These are phyloP conservation scores for Cyclophora punctaria DNA, from an alignment of 2,888 invertebrate genomes.

Conservation along the genomic window DNA sequence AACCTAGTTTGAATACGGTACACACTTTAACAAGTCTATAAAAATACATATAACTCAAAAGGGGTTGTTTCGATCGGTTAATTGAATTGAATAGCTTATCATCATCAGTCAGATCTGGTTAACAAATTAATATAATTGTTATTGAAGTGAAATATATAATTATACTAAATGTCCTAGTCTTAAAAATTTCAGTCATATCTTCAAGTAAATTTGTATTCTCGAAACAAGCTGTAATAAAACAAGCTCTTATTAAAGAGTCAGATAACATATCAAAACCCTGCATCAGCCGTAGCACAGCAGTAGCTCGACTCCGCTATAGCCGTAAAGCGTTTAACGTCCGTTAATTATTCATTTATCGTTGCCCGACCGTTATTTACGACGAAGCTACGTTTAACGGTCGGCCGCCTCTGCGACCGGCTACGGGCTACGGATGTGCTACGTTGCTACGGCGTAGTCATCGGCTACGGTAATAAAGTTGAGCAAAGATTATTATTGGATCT, in stretches of 20 bases:
- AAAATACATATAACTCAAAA: no score
- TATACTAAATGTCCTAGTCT: no score
- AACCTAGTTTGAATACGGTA: no score
- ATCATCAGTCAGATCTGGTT: no score
- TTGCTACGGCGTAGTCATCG: slow-evolving; percentile 27
- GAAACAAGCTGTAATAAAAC: background rate
- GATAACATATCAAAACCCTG: slow-evolving; percentile 16
- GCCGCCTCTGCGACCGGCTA: slow-evolving; percentile 35
- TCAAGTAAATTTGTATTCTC: no score
- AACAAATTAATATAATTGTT: no score
- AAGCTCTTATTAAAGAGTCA: background rate
- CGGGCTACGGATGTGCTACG: slow-evolving; percentile 20
- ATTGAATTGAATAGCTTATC: no score
- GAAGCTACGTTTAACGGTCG: slow-evolving; percentile 37
- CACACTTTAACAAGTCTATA: no score
- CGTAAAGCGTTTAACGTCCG: slow-evolving; percentile 46
- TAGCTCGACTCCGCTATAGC: slow-evolving; percentile 13
- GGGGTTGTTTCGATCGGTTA: no score
- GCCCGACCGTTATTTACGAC: slow-evolving; percentile 39
- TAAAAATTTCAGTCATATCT: no score
- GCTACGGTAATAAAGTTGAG: slow-evolving; percentile 26
- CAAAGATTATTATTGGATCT: slow-evolving; percentile 18
- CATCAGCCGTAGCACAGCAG: slow-evolving; percentile 13
- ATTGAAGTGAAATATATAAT: no score
- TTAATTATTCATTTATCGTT: slow-evolving; percentile 61